A percentile compares a stretch with the other conserved stretches of the same genome.
Evolutionary conservation across 2,888 invertebrate species (phyloP).

Genomic region (Anticlea derivata): DNA sequence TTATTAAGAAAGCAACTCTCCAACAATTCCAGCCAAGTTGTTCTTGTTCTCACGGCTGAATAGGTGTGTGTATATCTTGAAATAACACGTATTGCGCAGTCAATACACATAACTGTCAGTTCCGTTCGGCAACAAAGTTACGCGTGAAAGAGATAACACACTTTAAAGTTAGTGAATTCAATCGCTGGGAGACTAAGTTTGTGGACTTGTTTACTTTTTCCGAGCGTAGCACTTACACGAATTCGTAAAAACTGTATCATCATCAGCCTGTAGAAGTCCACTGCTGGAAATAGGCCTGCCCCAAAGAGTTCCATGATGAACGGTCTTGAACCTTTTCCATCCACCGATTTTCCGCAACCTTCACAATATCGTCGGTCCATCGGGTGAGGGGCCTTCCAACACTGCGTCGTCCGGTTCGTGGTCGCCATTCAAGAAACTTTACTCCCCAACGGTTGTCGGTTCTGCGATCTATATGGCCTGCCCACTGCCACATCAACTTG

Average conservation of each 20-base stretch:
- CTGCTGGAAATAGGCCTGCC: no score
- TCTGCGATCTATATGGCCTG: no score
- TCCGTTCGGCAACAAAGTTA: constrained; percentile 64
- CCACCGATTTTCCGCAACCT: no score
- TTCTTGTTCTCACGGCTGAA: constrained; percentile 34
- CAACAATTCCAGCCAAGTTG: constrained; percentile 6
- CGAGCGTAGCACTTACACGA: constrained; percentile 61
- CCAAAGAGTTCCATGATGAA: no score
- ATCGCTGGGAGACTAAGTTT: constrained; percentile 72
- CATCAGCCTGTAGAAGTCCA: no score
- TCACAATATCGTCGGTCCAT: no score
- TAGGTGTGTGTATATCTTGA: constrained; percentile 36
- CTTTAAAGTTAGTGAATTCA: constrained; percentile 76
- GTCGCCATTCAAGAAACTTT: no score
- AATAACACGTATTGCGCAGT: constrained; percentile 48
- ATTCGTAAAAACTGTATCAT: constrained; percentile 53
- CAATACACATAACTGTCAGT: constrained; percentile 63
- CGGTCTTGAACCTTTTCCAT: no score
- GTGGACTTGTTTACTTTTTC: constrained; percentile 73
- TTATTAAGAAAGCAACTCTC: constrained; percentile 21
- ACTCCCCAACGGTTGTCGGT: no score
- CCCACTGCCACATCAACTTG: no score
- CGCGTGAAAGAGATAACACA: constrained; percentile 72
- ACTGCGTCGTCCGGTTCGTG: no score
- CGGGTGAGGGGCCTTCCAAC: no score